Evolutionary conservation across 2,888 invertebrate genomes (phyloP), one percentile per base, ranked within the genome.

Genomic region (Leptopilina drosophilae): DNA sequence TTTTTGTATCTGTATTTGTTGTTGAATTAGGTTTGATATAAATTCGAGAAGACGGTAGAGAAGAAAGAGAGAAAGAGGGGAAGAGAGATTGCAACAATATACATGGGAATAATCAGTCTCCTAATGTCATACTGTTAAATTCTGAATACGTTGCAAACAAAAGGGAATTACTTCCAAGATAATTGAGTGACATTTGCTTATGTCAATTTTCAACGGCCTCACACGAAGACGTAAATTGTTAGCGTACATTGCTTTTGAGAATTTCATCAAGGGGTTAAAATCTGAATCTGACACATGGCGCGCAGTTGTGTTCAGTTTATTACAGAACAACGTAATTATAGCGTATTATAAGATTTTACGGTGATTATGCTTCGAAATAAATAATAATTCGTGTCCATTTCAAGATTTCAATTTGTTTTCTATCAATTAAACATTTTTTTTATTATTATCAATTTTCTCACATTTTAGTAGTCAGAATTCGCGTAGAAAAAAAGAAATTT

Each of bases 291-390:
- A 56, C 73, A 73, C 56, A 9, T 33, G 73, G 73, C 14, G 26
- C 56, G 40, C 33, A 53, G 20, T 20, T 20, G 26, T 3, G 9
- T 33, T 40, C 26, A 79, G 80, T 83, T 7, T 59, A 84, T 84
- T 84, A 69, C 81, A 83, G 82, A 69, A 78, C 78, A 78, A 80
- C 46, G 80, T 81, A 82, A 83, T 84, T 84, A 33, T 33, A 83
- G 81, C 78, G 64, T 76, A 49, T 14, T 7, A n/a, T n/a, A 49
- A 15, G 65, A 77, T 80, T 33, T 33, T 81, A 82, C 77, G 42
- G 42, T 12, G 46, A 56, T 62, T 56, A 33, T 49, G 53, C 9
- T 7, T 40, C 15, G 9, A 8, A 46, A 69, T 33, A 33, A 0
- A 33, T 3, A 33, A 33, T 33, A 33, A 33, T 20, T 20, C 20